These are phyloP conservation scores for Lypha dubia DNA, from an alignment of 2,888 invertebrate genomes.

Conservation along the genomic window DNA sequence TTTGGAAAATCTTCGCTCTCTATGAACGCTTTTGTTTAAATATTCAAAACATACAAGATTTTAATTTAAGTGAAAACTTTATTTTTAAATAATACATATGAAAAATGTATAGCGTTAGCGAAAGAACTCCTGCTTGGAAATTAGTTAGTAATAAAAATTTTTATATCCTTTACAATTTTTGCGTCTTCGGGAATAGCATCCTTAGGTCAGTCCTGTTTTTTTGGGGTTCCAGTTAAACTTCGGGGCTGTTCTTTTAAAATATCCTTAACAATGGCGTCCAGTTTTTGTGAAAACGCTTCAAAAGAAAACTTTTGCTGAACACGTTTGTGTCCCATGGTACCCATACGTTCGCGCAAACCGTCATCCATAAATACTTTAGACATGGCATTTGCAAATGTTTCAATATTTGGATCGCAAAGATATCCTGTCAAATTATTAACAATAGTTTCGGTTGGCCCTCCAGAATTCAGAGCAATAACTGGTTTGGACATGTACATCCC, in stretches of 20 bases:
- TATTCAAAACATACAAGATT: too few species aligned
- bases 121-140: neutral
- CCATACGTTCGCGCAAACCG: conserved; percentile 87
- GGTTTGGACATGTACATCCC: conserved; percentile 97
- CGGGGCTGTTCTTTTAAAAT: conserved; percentile 11
- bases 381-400: conserved; percentile 92
- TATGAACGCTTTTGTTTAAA: too few species aligned
- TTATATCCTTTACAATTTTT: neutral
- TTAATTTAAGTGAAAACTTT: too few species aligned
- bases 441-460: conserved; percentile 97
- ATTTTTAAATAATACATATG: neutral
- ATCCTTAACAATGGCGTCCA: conserved; percentile 84
- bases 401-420: conserved; percentile 88
- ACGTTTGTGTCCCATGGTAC: conserved; percentile 89
- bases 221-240: neutral
- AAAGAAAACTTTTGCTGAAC: conserved; percentile 93
- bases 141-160: neutral
- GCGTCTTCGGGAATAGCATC: neutral
- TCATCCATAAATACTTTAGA: conserved; percentile 86
- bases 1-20: too few species aligned
- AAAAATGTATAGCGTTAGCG: neutral
- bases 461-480: conserved; percentile 97
- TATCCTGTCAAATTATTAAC: conserved; percentile 90
- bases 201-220: conserved; percentile 25
- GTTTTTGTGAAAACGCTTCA: conserved; percentile 88